Evolutionary conservation across 1,140 invertebrate species (phyloP), one percentile per base, ranked within the genome.

Genomic region (Neuroterus valhalla): DNA sequence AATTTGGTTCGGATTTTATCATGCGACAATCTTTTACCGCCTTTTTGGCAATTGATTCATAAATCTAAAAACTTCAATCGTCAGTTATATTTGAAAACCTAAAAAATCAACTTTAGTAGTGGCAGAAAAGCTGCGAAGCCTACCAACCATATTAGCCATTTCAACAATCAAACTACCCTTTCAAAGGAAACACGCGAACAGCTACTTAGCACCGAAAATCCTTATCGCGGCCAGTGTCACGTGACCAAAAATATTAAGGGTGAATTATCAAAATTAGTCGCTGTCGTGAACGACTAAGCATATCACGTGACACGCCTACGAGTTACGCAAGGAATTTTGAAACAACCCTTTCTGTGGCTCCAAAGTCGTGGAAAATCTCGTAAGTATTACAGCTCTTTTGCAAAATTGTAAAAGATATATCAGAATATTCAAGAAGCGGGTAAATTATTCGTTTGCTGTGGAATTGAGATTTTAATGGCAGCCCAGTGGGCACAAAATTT

Each of bases 241-340:
- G 86, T 87, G 81, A 84, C 81, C 79, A 77, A 75, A 82, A 84
- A 85, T 79, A 87, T 88, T 82, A 74, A 79, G 78, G 81, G 81
- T 82, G 80, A 81, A 77, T 79, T 83, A 85, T 85, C 76, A 71
- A 82, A 86, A 82, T 88, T 88, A 86, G 86, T 72, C 78, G 80
- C 71, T 76, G 75, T 74, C 72, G 72, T 78, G 75, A 80, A 81
- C 77, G 79, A 70, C 82, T 77, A 81, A 84, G 81, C 81, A 77
- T 86, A 82, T 86, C 86, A 82, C 82, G 83, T 78, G 85, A 76
- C 81, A 86, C 85, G 86, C 86, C 86, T 83, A 86, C 86, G 80
- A 83, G 84, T 86, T 86, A 87, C 86, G 86, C 83, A 69, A 87
- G 46, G 72, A 75, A 77, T 84, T 81, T 85, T 76, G 72, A 70